Evolutionary conservation across 1,140 invertebrate species (phyloP).

Genomic region (Calycopis cecrops): DNA sequence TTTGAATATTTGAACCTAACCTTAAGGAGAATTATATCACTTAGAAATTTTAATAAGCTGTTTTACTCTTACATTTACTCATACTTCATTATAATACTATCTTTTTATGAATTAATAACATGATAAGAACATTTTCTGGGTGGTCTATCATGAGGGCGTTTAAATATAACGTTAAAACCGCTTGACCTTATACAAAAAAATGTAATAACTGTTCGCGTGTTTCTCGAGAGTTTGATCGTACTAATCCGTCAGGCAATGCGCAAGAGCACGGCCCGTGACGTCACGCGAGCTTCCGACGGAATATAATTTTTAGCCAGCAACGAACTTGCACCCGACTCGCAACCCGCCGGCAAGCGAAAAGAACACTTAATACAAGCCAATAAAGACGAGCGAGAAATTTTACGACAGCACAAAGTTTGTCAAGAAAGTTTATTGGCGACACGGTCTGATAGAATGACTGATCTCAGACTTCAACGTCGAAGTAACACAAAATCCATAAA

Average conservation of each 20-base stretch:
- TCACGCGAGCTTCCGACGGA: slow-evolving; percentile 64
- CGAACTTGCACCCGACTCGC: slow-evolving; percentile 26
- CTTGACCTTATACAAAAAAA: slow-evolving; percentile 31
- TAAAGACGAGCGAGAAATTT: slow-evolving; percentile 10
- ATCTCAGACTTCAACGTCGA: slow-evolving; percentile 35
- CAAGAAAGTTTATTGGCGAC: slow-evolving; percentile 39
- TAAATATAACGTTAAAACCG: slow-evolving; percentile 17
- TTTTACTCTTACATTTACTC: slow-evolving; percentile 5
- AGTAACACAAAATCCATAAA: slow-evolving; percentile 17
- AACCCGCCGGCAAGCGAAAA: slow-evolving; percentile 21
- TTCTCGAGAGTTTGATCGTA: slow-evolving; percentile 49
- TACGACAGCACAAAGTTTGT: slow-evolving; percentile 20
- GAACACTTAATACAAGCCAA: slow-evolving; percentile 21
- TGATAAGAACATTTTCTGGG: slow-evolving; percentile 2
- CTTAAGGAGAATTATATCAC: too few relatives aligned
- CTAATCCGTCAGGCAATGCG: slow-evolving; percentile 60
- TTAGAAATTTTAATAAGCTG: not conserved
- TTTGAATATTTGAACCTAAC: too few relatives aligned
- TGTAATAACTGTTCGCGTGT: slow-evolving; percentile 52
- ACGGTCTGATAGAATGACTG: slow-evolving; percentile 50
- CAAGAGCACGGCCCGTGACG: slow-evolving; percentile 54
- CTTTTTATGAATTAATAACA: not conserved
- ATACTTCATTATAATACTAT: slow-evolving; percentile 5
- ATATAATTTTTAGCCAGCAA: slow-evolving; percentile 48
- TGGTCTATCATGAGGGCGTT: slow-evolving; percentile 1